Base-by-base conservation (phyloP, 1,140 invertebrate genomes). In the Nephila pilipes region DNA sequence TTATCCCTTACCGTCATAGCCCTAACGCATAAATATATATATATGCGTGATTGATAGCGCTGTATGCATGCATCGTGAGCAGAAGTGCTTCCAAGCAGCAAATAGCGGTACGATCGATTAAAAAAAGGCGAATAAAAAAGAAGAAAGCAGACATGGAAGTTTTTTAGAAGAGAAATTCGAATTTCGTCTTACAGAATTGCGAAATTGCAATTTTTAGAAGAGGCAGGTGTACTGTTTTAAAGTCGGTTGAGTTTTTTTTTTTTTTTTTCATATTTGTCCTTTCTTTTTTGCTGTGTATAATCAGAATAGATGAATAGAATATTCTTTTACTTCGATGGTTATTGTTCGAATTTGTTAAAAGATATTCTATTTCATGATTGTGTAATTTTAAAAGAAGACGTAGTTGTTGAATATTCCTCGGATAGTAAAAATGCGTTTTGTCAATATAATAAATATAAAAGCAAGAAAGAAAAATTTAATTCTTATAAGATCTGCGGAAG, bases 131-230 rank as follows among this genome's bases (percentile, higher is more conserved):
- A 32, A 36, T 36, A 75, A 75, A 75, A 32, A 32, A 75, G 5
- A 75, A 32, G 18, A 32, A 18, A 32, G 29, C 69, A 83, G 81
- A 55, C 69, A n/a, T 20, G 54, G 46, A 83, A 16, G 46, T 79
- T 79, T 38, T 79, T 32, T 46, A 54, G 25, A 83, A 55, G 29
- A 75, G 69, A 75, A 55, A 83, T 83, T 83, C 81, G 69, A 75
- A 55, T 55, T 83, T 83, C 81, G 38, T 83, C 81, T 55, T 29
- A 25, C n/a, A 57, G 22, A 83, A 55, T 83, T 83, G 46, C 54
- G 54, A 83, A 83, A 83, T 83, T 83, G 81, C 81, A 83, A 83
- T 83, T 83, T 83, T 83, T 83, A 25, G 46, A 83, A 83, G 25
- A 22, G 81, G 22, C 46, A 83, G 38, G 81, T 83, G 81, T 57